These are phyloP conservation scores for Oryzaephilus surinamensis DNA, from an alignment of 1,140 invertebrate species.

Conservation along the genomic window DNA sequence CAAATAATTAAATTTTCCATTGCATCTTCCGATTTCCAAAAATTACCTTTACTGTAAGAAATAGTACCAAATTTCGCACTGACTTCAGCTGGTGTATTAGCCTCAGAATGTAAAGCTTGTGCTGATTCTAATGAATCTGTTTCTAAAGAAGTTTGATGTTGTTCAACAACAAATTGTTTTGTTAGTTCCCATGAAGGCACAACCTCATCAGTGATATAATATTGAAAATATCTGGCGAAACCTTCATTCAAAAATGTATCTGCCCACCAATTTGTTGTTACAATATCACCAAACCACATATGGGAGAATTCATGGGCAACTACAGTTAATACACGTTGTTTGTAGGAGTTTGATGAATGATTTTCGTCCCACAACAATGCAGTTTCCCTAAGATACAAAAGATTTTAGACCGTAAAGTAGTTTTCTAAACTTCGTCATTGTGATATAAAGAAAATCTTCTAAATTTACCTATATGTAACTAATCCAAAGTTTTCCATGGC, in stretches of 20 bases:
- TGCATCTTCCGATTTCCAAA: not conserved
- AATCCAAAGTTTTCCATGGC: constrained; percentile 81
- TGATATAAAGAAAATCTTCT: not conserved
- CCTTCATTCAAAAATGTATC: constrained; percentile 40
- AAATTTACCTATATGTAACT: constrained; percentile 57
- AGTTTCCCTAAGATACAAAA: constrained; percentile 45
- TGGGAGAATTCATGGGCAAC: constrained; percentile 51
- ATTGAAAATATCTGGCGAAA: constrained; percentile 36
- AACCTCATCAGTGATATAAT: constrained; percentile 9
- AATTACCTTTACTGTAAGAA: constrained; percentile 48
- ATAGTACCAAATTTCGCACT: constrained; percentile 46
- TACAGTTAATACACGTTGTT: constrained; percentile 38
- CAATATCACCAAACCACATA: constrained; percentile 59
- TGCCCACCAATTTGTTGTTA: constrained; percentile 43
- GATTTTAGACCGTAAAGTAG: no score
- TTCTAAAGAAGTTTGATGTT: constrained; percentile 52
- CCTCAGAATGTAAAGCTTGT: constrained; percentile 29
- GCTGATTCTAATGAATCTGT: constrained; percentile 38
- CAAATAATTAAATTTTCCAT: not conserved
- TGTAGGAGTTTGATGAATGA: constrained; percentile 24
- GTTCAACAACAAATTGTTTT: constrained; percentile 47
- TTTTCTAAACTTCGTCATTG: not conserved
- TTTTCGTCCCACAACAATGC: constrained; percentile 41
- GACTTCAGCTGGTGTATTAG: constrained; percentile 40
- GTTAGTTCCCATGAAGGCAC: constrained; percentile 18